phyloP scores from a whole-genome alignment of 2,888 invertebrate genomes.

The Microplitis deprimator region DNA sequence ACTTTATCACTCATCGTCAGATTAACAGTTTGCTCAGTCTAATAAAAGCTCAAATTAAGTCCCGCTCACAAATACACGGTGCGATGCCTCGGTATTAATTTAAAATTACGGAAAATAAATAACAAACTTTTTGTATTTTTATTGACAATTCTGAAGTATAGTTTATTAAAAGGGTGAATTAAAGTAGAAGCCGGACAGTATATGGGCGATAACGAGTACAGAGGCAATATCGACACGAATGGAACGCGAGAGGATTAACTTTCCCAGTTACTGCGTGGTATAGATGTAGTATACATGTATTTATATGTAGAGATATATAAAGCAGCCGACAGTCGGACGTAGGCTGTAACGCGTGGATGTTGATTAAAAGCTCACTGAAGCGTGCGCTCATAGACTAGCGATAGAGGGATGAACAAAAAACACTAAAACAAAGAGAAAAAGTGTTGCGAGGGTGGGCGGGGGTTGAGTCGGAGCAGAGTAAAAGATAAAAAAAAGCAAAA shows the following conservation, averaged over 20 bases:
- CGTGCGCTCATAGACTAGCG: slow-evolving; percentile 47
- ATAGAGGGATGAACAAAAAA: slow-evolving; percentile 21
- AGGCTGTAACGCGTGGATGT: slow-evolving; percentile 43
- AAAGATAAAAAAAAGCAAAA: slow-evolving; percentile 1
- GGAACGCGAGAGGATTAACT: neutral
- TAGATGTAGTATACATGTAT: too few relatives aligned
- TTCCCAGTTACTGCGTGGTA: neutral
- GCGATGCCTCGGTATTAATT: neutral
- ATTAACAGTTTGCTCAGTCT: neutral
- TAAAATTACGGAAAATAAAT: neutral
- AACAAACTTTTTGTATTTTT: neutral
- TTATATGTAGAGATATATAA: neutral
- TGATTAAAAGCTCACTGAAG: slow-evolving; percentile 61
- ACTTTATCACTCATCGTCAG: neutral
- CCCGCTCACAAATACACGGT: too few relatives aligned
- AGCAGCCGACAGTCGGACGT: neutral
- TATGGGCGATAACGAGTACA: neutral
- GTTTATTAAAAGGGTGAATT: neutral
- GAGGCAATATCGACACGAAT: neutral
- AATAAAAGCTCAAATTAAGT: neutral
- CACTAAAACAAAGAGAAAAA: slow-evolving; percentile 8
- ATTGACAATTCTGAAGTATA: neutral
- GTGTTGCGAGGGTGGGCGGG: neutral
- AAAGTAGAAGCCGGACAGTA: neutral
- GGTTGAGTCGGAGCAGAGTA: neutral